A percentile compares a stretch with the other conserved stretches of the same genome.
phyloP scores from a whole-genome alignment of 2,113 vertebrate genomes.

The Cynoglossus semilaevis region DNA sequence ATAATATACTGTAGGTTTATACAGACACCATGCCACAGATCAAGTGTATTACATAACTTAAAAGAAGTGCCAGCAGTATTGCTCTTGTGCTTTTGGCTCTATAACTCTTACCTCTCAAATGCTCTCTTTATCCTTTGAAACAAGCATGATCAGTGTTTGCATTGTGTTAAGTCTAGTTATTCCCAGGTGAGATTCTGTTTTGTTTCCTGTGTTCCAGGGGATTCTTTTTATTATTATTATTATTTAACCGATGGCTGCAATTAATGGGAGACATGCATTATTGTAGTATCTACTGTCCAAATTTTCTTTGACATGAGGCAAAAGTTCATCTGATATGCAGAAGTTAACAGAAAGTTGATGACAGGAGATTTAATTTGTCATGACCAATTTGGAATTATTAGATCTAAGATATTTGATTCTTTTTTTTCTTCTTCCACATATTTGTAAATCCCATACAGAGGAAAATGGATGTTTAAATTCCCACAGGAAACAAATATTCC shows the following conservation, averaged over 20 bases:
- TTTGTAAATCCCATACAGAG: conserved; percentile 34
- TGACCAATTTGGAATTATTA: conserved; percentile 38
- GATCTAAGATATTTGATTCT: conserved; percentile 16
- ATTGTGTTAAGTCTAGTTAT: conserved; percentile 82
- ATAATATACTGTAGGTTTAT: background rate
- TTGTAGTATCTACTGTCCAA: conserved; percentile 14
- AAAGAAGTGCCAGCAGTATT: conserved; percentile 88
- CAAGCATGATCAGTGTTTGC: conserved; percentile 94
- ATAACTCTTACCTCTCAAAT: conserved; percentile 86
- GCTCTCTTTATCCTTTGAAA: conserved; percentile 79
- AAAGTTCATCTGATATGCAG: conserved; percentile 4
- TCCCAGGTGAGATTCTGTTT: conserved; percentile 91
- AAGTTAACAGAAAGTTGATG: conserved; percentile 6
- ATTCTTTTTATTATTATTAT: conserved; percentile 75
- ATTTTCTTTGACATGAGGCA: conserved; percentile 16
- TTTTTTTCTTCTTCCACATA: background rate
- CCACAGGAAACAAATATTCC: conserved; percentile 81
- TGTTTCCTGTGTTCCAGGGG: conserved; percentile 88
- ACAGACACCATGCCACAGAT: background rate
- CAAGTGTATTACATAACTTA: conserved; percentile 7
- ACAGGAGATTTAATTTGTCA: conserved; percentile 19
- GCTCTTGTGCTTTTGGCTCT: conserved; percentile 84
- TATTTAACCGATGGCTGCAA: conserved; percentile 30
- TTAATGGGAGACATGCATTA: conserved; percentile 29
- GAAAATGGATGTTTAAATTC: conserved; percentile 46